These are phyloP conservation scores for Drosophila neocordata DNA, from an alignment of 1,140 invertebrate species.

Conservation along the genomic window DNA sequence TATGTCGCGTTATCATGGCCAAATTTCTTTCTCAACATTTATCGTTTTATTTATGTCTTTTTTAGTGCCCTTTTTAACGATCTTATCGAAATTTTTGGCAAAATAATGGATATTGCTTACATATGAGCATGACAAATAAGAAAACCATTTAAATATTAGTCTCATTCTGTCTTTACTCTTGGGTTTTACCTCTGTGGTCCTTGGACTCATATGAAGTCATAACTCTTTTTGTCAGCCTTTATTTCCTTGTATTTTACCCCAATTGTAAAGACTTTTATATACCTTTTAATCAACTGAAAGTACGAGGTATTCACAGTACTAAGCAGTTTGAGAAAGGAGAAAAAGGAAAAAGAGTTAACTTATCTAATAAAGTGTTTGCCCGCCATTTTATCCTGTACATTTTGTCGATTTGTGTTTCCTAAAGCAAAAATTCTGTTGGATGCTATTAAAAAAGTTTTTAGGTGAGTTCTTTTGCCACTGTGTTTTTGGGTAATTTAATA, in stretches of 20 bases:
- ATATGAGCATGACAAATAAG: no score
- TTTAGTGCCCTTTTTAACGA: neutral
- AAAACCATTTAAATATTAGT: neutral
- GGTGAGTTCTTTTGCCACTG: constrained; percentile 24
- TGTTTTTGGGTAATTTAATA: constrained; percentile 61
- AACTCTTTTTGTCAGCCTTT: no score
- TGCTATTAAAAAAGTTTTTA: constrained; percentile 51
- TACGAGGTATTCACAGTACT: neutral
- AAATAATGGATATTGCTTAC: neutral
- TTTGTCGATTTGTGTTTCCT: constrained; percentile 10
- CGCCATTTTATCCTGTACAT: neutral
- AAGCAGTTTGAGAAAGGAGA: neutral
- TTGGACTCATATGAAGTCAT: no score
- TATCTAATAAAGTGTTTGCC: constrained; percentile 66
- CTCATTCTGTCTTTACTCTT: neutral
- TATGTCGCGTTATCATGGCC: no score
- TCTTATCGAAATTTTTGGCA: neutral
- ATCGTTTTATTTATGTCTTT: neutral
- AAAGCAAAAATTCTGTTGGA: constrained; percentile 3
- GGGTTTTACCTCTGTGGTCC: no score
- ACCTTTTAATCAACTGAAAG: neutral
- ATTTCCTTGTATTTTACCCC: no score
- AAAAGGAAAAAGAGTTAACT: constrained; percentile 54
- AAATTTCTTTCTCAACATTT: no score
- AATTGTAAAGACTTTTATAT: neutral